Base-by-base conservation (phyloP, 2,113 vertebrate species). In the Pluvianellus socialis region DNA sequence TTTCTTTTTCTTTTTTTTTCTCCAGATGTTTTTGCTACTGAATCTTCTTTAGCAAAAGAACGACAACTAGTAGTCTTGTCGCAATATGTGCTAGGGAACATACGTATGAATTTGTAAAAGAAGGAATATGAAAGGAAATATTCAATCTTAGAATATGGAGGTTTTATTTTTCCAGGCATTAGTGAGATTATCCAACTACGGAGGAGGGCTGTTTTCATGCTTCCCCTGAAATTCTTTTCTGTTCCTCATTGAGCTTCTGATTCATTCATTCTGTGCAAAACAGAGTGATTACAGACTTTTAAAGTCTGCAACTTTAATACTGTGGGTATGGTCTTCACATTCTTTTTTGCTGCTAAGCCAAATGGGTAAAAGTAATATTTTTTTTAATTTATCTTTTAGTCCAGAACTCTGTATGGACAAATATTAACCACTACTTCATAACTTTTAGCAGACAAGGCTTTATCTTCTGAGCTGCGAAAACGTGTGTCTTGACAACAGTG, bases 211-310 rank as follows among this genome's bases (percentile, higher is more conserved):
- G 53, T 94, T 88, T 86, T 66, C 84, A 71, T 88, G 62, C 45
- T 95, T 53, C 32, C 50, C 32, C 58, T 90, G 81, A 91, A 97
- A 95, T 92, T 88, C 27, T 90, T 88, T 79, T 90, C 92, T 91
- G 76, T 55, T 84, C 52, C 75, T 88, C 67, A 76, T 4, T 90
- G 94, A 92, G 49, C 42, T 90, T 84, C 96, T 92, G 92, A 88
- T 86, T 96, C 91, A 97, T 86, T 95, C 74, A 86, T 91, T 92
- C 71, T 94, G 81, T 90, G 80, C 77, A 91, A 94, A 95, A 94
- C 80, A 86, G 38, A 80, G 32, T 58, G 77, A 92, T 94, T 91
- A 63, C n/a, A 79, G 68, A 55, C 42, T 91, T 92, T 80, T 59
- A 95, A 96, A 92, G 45, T 26, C 53, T 79, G 5, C 80, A 55